phyloP scores from a whole-genome alignment of 2,888 invertebrate genomes.

The Hirtodrosophila duncani region DNA sequence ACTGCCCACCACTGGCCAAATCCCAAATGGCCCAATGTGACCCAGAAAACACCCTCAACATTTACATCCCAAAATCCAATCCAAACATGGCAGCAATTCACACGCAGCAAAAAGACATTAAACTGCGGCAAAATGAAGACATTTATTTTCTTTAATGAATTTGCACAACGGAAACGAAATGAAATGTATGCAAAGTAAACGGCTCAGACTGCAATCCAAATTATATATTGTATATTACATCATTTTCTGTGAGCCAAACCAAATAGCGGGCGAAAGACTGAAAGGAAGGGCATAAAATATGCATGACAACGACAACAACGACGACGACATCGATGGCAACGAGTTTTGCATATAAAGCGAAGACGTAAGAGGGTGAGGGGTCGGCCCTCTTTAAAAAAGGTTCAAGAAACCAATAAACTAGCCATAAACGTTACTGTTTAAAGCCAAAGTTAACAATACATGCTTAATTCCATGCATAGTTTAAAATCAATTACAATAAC shows the following conservation, averaged over 20 bases:
- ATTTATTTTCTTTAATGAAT: conserved; percentile 29
- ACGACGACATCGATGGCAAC: conserved; percentile 29
- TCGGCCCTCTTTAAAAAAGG: conserved; percentile 10
- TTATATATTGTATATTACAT: conserved; percentile 49
- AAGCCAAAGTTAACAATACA: conserved; percentile 3
- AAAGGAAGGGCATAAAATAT: conserved; percentile 45
- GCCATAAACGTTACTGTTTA: conserved; percentile 8
- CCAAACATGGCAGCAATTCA: conserved; percentile 37
- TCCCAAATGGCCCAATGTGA: conserved; percentile 26
- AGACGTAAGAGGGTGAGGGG: neutral
- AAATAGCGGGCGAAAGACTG: conserved; percentile 23
- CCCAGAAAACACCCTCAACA: conserved; percentile 36
- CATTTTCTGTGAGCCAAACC: conserved; percentile 41
- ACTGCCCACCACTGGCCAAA: no score
- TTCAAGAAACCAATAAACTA: conserved; percentile 56
- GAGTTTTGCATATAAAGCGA: conserved; percentile 41
- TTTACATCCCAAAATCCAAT: conserved; percentile 1
- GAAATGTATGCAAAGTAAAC: conserved; percentile 30
- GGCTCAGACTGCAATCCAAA: conserved; percentile 32
- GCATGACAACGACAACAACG: conserved; percentile 21
- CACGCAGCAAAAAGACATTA: conserved; percentile 44
- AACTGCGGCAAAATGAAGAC: conserved; percentile 37
- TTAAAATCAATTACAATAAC: no score
- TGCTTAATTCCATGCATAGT: conserved; percentile 6
- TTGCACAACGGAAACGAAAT: conserved; percentile 54